These are phyloP conservation scores for Blastobasis adustella DNA, from an alignment of 2,888 invertebrate species.

Conservation along the genomic window DNA sequence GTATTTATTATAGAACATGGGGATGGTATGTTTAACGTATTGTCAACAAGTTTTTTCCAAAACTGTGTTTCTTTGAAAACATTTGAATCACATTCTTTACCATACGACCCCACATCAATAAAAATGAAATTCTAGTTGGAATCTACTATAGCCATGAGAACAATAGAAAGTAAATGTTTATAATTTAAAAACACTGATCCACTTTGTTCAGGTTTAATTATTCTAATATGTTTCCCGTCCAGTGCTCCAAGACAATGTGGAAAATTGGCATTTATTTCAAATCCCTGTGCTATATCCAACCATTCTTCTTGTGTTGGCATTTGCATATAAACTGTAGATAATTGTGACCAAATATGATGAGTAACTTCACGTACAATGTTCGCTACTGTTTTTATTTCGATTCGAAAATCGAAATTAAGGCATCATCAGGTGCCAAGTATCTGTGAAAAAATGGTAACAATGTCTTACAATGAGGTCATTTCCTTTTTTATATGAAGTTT, in stretches of 20 bases:
- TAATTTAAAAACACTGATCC: slow-evolving; percentile 20
- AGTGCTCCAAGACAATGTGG: slow-evolving; percentile 16
- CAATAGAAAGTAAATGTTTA: slow-evolving; percentile 16
- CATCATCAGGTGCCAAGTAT: too few species aligned
- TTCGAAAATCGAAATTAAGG: too few species aligned
- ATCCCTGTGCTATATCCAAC: slow-evolving; percentile 16
- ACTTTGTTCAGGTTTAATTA: slow-evolving; percentile 15
- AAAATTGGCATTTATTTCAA: slow-evolving; percentile 16
- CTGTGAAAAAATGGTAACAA: too few species aligned
- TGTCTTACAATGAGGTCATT: too few species aligned
- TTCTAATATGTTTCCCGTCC: slow-evolving; percentile 21
- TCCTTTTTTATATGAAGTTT: too few species aligned
- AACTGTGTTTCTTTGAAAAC: slow-evolving; percentile 19
- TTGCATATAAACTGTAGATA: slow-evolving; percentile 19
- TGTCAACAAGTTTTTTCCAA: slow-evolving; percentile 14
- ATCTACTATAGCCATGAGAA: slow-evolving; percentile 20
- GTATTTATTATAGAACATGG: neutral
- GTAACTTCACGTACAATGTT: too few species aligned
- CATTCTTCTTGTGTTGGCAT: slow-evolving; percentile 12
- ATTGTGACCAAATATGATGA: too few species aligned
- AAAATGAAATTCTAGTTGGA: slow-evolving; percentile 18
- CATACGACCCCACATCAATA: slow-evolving; percentile 17
- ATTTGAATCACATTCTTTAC: slow-evolving; percentile 16
- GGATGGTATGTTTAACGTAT: slow-evolving; percentile 13
- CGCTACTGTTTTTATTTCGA: too few species aligned